Conservation (phyloP, 1,140 invertebrate genomes). For the Euura saliciscinereae region DNA sequence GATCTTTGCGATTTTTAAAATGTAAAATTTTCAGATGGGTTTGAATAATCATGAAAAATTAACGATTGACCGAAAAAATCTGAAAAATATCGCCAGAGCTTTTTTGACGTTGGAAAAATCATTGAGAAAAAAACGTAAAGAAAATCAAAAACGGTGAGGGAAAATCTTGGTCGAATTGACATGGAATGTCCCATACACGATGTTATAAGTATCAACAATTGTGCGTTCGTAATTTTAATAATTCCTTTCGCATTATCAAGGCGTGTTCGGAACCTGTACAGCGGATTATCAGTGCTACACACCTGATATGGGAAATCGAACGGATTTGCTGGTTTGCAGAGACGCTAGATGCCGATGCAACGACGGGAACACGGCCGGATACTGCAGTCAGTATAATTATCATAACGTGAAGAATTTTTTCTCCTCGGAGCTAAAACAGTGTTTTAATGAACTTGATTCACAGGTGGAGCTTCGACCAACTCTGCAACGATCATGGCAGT, state of each 20-base stretch:
- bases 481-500: not conserved
- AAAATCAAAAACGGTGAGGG: too few species aligned
- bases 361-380: constrained; percentile 14
- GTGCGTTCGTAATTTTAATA: not conserved
- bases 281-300: constrained; percentile 29
- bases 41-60: too few species aligned
- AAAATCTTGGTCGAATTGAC: too few species aligned
- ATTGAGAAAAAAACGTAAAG: too few species aligned
- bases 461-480: not conserved
- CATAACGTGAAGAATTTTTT: not conserved
- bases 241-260: constrained; percentile 19
- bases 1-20: too few species aligned
- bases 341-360: constrained; percentile 28
- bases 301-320: not conserved
- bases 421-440: too few species aligned
- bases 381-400: not conserved
- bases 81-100: too few species aligned
- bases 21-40: too few species aligned
- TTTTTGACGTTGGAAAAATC: too few species aligned
- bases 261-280: constrained; percentile 20
- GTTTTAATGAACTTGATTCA: not conserved
- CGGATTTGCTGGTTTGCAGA: constrained; percentile 24
- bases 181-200: too few species aligned
- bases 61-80: too few species aligned
- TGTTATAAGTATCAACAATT: not conserved